Evolutionary conservation across 2,113 vertebrate species (phyloP).

Genomic region (Ovibos moschatus): DNA sequence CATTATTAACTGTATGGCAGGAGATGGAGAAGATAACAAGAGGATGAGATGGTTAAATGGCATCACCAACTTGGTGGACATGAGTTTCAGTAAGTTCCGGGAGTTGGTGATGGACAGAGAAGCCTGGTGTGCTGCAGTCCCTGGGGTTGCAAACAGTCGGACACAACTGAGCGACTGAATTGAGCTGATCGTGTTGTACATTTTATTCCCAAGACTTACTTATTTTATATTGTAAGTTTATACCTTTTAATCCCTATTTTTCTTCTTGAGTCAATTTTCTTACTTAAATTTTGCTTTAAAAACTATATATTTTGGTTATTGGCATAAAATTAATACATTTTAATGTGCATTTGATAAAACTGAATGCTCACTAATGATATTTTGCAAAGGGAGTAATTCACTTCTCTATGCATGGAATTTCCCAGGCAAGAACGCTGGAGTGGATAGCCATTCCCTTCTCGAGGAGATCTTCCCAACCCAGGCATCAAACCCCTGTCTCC

Average conservation of each 20-base stretch:
- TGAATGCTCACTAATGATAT: background rate
- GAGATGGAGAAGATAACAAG: background rate
- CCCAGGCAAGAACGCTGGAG: background rate
- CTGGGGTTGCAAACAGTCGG: rapidly evolving
- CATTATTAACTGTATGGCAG: background rate
- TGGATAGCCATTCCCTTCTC: background rate
- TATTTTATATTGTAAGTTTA: background rate
- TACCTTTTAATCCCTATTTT: background rate
- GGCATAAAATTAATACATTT: background rate
- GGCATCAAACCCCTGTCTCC: background rate
- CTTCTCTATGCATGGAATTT: background rate
- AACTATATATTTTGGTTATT: background rate
- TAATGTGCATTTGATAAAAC: background rate
- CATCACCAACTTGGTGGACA: background rate
- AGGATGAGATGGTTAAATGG: background rate
- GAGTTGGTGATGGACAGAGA: background rate
- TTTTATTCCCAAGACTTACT: background rate
- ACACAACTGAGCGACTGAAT: background rate
- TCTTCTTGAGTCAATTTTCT: background rate
- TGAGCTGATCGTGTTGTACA: background rate
- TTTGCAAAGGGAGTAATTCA: background rate
- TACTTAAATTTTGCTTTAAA: background rate
- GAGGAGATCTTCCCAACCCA: background rate
- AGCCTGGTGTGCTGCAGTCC: background rate
- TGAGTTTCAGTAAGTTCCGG: background rate